These are phyloP conservation scores for Keiferia lycopersicella DNA, from an alignment of 2,888 invertebrate genomes.

Conservation along the genomic window DNA sequence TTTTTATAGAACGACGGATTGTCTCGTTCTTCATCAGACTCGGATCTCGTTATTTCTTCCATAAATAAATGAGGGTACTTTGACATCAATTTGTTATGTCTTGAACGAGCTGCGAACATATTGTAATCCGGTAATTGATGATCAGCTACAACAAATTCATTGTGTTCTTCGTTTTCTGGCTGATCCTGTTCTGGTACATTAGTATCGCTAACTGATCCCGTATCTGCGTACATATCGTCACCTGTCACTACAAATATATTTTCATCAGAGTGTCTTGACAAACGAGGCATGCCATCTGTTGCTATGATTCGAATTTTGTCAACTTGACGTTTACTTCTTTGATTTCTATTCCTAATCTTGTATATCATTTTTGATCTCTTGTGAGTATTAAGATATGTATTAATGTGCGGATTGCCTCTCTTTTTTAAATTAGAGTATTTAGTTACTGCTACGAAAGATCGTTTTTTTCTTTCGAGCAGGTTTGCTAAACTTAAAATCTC, in stretches of 20 bases:
- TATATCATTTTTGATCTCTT: conserved; percentile 46
- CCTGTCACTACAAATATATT: conserved; percentile 57
- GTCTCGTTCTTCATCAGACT: conserved; percentile 45
- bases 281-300: conserved; percentile 43
- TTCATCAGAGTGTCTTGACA: conserved; percentile 50
- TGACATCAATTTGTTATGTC: conserved; percentile 57
- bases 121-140: conserved; percentile 28
- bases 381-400: conserved; percentile 42
- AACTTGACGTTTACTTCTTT: conserved; percentile 59
- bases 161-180: conserved; percentile 35
- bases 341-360: conserved; percentile 52
- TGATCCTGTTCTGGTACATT: conserved; percentile 40
- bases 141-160: neutral
- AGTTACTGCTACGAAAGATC: conserved; percentile 54
- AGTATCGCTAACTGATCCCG: conserved; percentile 52
- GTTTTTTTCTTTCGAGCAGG: conserved; percentile 53
- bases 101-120: conserved; percentile 43
- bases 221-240: conserved; percentile 57
- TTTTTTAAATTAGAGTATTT: conserved; percentile 57
- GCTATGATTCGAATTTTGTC: conserved; percentile 63
- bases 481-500: conserved; percentile 55
- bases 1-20: conserved; percentile 13
- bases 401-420: neutral
- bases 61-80: conserved; percentile 69
- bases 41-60: conserved; percentile 51